Evolutionary conservation across 2,888 invertebrate genomes (phyloP).

Genomic region (Troides helena): DNA sequence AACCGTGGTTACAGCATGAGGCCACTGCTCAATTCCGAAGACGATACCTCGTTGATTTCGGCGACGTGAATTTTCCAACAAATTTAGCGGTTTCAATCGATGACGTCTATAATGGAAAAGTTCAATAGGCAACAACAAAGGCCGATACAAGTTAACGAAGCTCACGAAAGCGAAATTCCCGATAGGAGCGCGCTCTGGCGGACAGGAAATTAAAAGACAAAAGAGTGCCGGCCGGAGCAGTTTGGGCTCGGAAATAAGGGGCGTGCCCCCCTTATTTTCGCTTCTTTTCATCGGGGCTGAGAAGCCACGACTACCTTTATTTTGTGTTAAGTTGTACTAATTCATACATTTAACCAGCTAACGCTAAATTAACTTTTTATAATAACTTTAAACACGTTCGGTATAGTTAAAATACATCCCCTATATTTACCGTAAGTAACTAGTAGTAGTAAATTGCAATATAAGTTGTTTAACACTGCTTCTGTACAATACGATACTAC

Average conservation of each 20-base stretch:
- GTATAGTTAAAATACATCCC: too few relatives aligned
- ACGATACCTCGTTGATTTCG: constrained; percentile 33
- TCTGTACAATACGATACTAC: too few relatives aligned
- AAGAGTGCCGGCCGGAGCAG: constrained; percentile 72
- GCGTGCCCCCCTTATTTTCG: constrained; percentile 50
- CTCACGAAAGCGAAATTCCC: constrained; percentile 75
- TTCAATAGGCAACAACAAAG: constrained; percentile 77
- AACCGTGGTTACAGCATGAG: neutral
- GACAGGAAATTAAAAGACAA: constrained; percentile 80
- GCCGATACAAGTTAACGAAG: constrained; percentile 76
- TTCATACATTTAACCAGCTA: constrained; percentile 23
- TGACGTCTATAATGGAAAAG: constrained; percentile 75
- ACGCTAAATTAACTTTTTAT: neutral
- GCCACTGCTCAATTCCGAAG: constrained; percentile 4
- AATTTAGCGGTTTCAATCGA: constrained; percentile 75
- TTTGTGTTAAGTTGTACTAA: constrained; percentile 44
- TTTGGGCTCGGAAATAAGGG: constrained; percentile 72
- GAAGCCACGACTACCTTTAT: constrained; percentile 51
- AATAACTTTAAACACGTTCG: too few relatives aligned
- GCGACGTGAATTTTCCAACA: constrained; percentile 65
- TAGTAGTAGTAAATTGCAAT: too few relatives aligned
- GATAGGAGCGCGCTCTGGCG: constrained; percentile 67
- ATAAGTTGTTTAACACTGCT: too few relatives aligned
- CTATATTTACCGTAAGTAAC: too few relatives aligned
- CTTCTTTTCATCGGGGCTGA: constrained; percentile 54